Conservation (phyloP, 2,797 vertebrate species). For the Orestias chungarensis region DNA sequence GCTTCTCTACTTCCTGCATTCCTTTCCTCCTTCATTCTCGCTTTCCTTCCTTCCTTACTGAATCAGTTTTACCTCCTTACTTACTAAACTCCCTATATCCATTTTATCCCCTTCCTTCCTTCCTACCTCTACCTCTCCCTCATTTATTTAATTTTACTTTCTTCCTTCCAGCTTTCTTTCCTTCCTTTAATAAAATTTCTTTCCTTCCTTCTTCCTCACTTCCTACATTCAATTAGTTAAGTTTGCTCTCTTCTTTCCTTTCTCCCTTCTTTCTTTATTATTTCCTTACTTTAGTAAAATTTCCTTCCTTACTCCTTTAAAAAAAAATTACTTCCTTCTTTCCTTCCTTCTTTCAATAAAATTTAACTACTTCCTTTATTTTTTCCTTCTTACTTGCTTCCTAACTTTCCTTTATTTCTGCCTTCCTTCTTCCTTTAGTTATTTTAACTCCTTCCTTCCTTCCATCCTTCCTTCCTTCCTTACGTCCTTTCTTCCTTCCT, state of each 20-base stretch:
- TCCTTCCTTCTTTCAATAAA: neutral
- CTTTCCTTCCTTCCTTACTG: too few species aligned
- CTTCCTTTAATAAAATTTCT: neutral
- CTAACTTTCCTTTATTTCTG: neutral
- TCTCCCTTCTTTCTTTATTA: too few species aligned
- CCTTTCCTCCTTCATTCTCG: too few species aligned
- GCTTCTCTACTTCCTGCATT: too few species aligned
- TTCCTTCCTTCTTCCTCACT: too few species aligned
- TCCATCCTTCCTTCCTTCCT: neutral
- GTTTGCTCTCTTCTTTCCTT: too few species aligned
- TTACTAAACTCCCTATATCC: too few species aligned
- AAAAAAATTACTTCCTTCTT: too few species aligned
- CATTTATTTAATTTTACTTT: neutral
- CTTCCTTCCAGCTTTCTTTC: neutral
- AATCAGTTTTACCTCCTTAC: too few species aligned
- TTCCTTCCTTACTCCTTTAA: neutral
- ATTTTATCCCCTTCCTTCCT: fast-evolving
- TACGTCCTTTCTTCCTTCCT: neutral
- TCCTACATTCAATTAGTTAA: neutral
- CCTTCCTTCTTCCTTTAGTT: neutral
- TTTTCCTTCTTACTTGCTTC: neutral
- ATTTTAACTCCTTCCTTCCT: neutral
- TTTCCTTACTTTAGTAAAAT: neutral
- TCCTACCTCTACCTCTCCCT: too few species aligned
- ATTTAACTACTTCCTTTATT: too few species aligned